Conservation (phyloP, 2,888 invertebrate genomes). For the Alsophila aescularia region DNA sequence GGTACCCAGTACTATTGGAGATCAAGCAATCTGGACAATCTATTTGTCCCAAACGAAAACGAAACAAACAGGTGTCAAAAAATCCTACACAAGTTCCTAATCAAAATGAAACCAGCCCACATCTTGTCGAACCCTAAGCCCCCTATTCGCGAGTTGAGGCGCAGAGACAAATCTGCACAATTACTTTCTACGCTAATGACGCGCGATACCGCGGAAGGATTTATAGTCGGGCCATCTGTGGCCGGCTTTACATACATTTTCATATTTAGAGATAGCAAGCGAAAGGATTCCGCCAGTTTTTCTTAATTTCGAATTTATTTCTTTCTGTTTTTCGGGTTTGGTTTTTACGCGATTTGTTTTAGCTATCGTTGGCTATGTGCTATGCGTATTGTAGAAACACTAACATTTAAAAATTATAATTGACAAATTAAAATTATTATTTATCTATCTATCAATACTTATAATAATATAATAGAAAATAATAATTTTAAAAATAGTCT, state of each 20-base stretch:
- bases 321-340: constrained; percentile 7
- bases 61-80: no score
- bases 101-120: constrained; percentile 49
- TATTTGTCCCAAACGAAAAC: no score
- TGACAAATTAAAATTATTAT: no score
- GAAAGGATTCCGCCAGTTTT: constrained; percentile 58
- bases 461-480: no score
- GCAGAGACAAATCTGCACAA: constrained; percentile 73
- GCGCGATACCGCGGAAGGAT: constrained; percentile 69
- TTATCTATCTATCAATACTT: no score
- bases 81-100: constrained; percentile 27
- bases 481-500: no score
- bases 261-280: constrained; percentile 64
- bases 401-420: no score
- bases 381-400: no score
- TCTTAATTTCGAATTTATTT: constrained; percentile 42
- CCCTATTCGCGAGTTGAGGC: constrained; percentile 55
- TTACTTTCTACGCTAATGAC: constrained; percentile 76
- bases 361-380: neutral
- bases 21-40: no score
- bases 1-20: no score
- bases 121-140: constrained; percentile 59
- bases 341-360: constrained; percentile 11
- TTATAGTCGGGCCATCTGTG: constrained; percentile 70
- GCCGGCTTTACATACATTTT: constrained; percentile 77